phyloP scores from a whole-genome alignment of 1,140 invertebrate genomes.

The Zaprionus gabonicus region DNA sequence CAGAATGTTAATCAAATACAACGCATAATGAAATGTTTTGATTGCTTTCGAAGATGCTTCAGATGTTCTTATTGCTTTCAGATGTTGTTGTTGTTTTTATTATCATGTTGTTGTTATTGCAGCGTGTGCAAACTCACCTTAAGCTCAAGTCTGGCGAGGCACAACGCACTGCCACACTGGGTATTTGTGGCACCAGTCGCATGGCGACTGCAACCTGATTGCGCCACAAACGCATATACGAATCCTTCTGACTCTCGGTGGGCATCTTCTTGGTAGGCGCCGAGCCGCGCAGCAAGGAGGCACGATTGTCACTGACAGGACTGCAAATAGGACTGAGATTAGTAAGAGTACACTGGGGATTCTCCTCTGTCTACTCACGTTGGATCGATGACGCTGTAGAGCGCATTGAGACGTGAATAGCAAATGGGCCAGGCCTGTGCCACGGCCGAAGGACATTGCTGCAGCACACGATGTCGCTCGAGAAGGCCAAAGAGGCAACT shows the following conservation, averaged over 20 bases:
- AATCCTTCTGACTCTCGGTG: constrained; percentile 90
- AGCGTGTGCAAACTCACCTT: constrained; percentile 87
- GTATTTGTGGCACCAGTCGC: constrained; percentile 94
- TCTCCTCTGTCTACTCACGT: constrained; percentile 87
- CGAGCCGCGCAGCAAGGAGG: constrained; percentile 93
- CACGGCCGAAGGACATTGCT: constrained; percentile 93
- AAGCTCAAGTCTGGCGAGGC: constrained; percentile 96
- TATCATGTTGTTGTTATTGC: not conserved
- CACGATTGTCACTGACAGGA: constrained; percentile 98
- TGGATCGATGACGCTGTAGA: constrained; percentile 98
- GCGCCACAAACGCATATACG: constrained; percentile 96
- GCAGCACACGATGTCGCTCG: constrained; percentile 90
- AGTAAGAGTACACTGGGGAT: not conserved
- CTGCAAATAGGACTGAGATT: constrained; percentile 85
- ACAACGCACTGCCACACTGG: constrained; percentile 93
- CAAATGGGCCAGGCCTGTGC: constrained; percentile 98
- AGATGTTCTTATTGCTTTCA: not conserved
- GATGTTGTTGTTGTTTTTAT: not conserved
- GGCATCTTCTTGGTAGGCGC: constrained; percentile 91
- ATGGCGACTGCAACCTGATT: constrained; percentile 98
- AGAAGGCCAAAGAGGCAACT: constrained; percentile 94
- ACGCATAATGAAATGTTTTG: constrained; percentile 58
- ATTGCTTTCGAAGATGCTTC: constrained; percentile 32
- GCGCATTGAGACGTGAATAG: constrained; percentile 94
- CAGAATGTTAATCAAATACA: constrained; percentile 67